Base-by-base conservation (phyloP, 2,888 invertebrate genomes). In the Arge pagana region DNA sequence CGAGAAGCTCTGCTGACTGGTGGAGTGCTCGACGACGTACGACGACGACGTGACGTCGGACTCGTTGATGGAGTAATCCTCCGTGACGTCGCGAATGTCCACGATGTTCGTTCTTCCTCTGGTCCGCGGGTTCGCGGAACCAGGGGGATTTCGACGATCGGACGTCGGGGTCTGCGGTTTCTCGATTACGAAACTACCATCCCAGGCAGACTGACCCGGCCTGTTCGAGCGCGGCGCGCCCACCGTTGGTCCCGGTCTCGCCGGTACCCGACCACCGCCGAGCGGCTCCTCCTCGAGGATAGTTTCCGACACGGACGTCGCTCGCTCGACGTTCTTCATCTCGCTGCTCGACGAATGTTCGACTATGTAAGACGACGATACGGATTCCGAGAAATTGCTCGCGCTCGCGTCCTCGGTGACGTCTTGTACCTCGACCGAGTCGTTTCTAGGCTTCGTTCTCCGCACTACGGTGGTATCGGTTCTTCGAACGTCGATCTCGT, bases 311-410 rank as follows among this genome's bases (percentile, higher is more conserved):
- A 71, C 67, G 0, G 67, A 62, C 1, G 64, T 68, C 1, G 66
- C 52, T 45, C 66, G 68, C 40, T 67, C 72, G 2, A 58, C 50
- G 18, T 62, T 66, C 35, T 63, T 66, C 39, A 52, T 33, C 7
- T 49, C 50, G 30, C 41, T 61, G 1, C 52, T 52, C 3, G 48
- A 40, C 13, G 33, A 42, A 35, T 69, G 69, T 31, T 87, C 86
- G 39, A 86, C 81, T 23, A 83, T 82, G 64, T 86, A 85, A 11
- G 85, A 85, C 13, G 83, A 82, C 1, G 85, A 83, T 28, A 85
- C 81, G 24, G 83, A 84, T 68, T 85, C 84, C 41, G 80, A 78
- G 3, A 80, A 76, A 52, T 80, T 82, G 54, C 83, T 80, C 59
- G 79, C 81, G 66, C 80, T 80, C 62, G 81, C 77, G 62, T 84